Conservation (phyloP, 2,113 vertebrate species). For the Cyanistes caeruleus region DNA sequence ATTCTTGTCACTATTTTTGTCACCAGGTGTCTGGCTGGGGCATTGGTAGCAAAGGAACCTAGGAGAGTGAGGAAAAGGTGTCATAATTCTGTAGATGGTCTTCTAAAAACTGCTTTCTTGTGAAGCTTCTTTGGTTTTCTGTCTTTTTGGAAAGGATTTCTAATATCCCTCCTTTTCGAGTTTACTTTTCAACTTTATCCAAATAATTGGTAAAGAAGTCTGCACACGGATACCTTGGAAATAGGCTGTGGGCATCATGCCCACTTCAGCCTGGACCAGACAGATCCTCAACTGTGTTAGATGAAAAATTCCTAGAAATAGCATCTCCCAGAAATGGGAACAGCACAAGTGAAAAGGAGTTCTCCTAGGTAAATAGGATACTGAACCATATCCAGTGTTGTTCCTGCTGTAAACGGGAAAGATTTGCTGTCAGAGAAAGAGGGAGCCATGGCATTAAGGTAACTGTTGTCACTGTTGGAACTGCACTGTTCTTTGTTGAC, state of each 20-base stretch:
- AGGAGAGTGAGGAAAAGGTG: neutral
- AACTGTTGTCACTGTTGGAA: conserved; percentile 41
- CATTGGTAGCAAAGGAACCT: neutral
- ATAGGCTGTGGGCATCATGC: neutral
- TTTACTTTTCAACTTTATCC: conserved; percentile 7
- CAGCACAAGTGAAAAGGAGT: neutral
- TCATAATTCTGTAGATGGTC: neutral
- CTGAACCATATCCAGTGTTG: neutral
- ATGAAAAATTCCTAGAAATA: neutral
- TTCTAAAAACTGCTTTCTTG: neutral
- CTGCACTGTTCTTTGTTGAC: conserved; percentile 70
- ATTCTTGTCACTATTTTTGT: neutral
- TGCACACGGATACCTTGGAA: neutral
- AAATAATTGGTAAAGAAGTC: conserved; percentile 6
- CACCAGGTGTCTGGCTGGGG: neutral
- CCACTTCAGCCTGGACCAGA: neutral
- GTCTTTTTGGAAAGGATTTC: neutral
- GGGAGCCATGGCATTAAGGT: conserved; percentile 1
- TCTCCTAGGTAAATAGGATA: neutral
- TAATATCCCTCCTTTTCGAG: neutral
- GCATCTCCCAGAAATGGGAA: neutral
- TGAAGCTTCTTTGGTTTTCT: neutral
- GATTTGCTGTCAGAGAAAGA: neutral
- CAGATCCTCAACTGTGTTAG: neutral
- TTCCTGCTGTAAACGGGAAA: neutral